Conservation (phyloP, 2,888 invertebrate genomes). For the Cheilosia pagana region DNA sequence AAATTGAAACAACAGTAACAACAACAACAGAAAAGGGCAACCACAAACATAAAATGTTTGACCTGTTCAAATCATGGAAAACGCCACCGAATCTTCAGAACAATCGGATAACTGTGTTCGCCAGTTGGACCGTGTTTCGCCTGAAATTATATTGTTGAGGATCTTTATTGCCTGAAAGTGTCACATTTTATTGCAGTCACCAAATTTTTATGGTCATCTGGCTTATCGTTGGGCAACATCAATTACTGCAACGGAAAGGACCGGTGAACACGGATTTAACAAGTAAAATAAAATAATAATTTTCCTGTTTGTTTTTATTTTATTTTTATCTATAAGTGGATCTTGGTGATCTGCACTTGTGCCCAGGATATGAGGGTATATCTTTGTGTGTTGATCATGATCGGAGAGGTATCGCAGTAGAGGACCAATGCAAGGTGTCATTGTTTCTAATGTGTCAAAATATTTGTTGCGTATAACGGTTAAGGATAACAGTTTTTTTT, state of each 20-base stretch:
- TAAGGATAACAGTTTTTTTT: conserved; percentile 41
- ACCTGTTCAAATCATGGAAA: conserved; percentile 74
- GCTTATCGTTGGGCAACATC: conserved; percentile 68
- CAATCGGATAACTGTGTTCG: conserved; percentile 64
- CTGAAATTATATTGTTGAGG: conserved; percentile 74
- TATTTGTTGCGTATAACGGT: conserved; percentile 60
- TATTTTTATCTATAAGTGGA: conserved; percentile 37
- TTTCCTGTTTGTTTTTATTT: conserved; percentile 53
- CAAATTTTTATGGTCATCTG: conserved; percentile 72
- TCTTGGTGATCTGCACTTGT: conserved; percentile 58
- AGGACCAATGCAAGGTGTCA: conserved; percentile 41
- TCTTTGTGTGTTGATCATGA: conserved; percentile 18
- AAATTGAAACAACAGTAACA: conserved; percentile 18
- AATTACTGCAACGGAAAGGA: conserved; percentile 69
- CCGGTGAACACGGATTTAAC: conserved; percentile 58
- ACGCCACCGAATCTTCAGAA: conserved; percentile 69
- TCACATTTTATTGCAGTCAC: conserved; percentile 75
- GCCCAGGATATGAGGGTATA: conserved; percentile 55
- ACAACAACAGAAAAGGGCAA: conserved; percentile 45
- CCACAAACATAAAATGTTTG: conserved; percentile 65
- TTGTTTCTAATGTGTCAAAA: conserved; percentile 65
- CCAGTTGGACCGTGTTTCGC: conserved; percentile 65
- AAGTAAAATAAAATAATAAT: conserved; percentile 72
- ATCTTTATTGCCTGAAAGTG: conserved; percentile 74
- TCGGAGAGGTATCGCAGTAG: not conserved